Evolutionary conservation across 2,888 invertebrate genomes (phyloP).

Genomic region (Hemithea aestivaria): DNA sequence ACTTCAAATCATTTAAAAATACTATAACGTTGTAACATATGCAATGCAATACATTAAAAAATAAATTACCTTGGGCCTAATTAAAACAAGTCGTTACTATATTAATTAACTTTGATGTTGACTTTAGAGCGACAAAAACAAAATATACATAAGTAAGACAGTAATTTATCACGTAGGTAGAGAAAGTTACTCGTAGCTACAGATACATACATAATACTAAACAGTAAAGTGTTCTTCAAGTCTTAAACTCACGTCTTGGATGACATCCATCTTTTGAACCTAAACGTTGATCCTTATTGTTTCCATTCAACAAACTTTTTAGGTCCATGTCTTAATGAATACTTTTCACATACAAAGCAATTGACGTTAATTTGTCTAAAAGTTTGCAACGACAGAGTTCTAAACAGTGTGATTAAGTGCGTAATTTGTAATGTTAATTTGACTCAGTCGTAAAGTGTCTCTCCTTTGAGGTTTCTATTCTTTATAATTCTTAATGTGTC

Average conservation of each 20-base stretch:
- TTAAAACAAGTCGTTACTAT: no score
- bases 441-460: constrained; percentile 21
- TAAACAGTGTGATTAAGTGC: constrained; percentile 6
- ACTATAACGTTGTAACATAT: no score
- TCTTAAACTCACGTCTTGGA: constrained; percentile 18
- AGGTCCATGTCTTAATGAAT: no score
- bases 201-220: neutral
- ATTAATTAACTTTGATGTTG: no score
- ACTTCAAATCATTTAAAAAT: no score
- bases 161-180: neutral
- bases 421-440: constrained; percentile 27
- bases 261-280: constrained; percentile 12
- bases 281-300: constrained; percentile 19
- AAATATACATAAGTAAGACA: no score
- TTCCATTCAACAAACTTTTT: constrained; percentile 1
- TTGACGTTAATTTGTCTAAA: no score
- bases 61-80: no score
- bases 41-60: no score
- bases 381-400: neutral
- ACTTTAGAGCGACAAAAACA: no score
- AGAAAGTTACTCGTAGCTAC: neutral
- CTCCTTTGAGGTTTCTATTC: constrained; percentile 21
- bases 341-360: no score
- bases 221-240: no score
- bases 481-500: constrained; percentile 26